phyloP scores from a whole-genome alignment of 2,113 vertebrate species.

The Mugil cephalus region DNA sequence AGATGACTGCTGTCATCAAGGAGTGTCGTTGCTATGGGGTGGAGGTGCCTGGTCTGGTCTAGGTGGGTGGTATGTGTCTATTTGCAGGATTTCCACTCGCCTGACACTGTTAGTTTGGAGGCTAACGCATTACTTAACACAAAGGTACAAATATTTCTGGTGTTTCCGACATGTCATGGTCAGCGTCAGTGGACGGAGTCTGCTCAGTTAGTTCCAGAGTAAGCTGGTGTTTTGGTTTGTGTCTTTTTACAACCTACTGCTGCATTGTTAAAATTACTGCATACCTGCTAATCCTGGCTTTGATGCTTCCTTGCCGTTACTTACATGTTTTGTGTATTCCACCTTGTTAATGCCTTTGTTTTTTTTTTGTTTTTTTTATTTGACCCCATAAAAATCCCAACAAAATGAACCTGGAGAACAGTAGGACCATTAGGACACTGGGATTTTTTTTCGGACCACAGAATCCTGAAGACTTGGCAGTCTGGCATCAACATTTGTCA shows the following conservation, averaged over 20 bases:
- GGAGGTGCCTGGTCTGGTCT: no score
- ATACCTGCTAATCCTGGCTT: slow-evolving; percentile 2
- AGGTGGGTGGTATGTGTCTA: no score
- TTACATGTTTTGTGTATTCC: neutral
- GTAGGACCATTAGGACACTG: neutral
- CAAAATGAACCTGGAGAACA: slow-evolving; percentile 10
- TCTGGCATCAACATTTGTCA: neutral
- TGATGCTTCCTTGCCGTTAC: neutral
- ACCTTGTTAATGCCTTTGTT: slow-evolving; percentile 17
- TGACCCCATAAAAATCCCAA: neutral
- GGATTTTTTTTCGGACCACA: neutral
- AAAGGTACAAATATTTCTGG: no score
- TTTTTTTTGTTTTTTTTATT: slow-evolving; percentile 23
- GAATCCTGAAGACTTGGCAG: slow-evolving; percentile 2
- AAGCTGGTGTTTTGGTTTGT: no score
- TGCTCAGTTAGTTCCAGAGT: no score
- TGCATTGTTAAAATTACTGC: neutral
- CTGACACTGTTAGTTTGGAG: no score
- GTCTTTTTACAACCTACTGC: neutral
- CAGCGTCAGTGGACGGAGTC: no score
- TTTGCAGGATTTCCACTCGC: no score
- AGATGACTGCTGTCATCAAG: no score
- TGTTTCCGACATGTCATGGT: no score
- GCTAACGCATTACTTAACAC: no score
- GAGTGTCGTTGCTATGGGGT: no score